phyloP scores from a whole-genome alignment of 1,140 invertebrate genomes.

The Panagrolaimus sp. region DNA sequence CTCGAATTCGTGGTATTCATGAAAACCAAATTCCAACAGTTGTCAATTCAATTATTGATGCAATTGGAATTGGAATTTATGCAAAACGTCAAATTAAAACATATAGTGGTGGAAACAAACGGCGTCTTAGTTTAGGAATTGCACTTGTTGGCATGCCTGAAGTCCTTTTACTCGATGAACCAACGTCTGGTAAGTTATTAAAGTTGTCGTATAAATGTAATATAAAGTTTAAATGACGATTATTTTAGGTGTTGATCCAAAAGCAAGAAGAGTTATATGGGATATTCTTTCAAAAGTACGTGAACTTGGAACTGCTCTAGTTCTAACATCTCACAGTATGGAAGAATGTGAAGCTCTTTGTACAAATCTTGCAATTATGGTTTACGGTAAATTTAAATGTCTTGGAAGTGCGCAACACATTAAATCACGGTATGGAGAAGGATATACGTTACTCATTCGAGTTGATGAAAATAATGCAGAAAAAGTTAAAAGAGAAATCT shows the following conservation, averaged over 20 bases:
- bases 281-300: slow-evolving; percentile 57
- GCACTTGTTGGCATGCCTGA: slow-evolving; percentile 45
- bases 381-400: slow-evolving; percentile 70
- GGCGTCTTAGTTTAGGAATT: slow-evolving; percentile 65
- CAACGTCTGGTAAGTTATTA: slow-evolving; percentile 37
- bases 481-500: slow-evolving; percentile 50
- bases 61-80: slow-evolving; percentile 42
- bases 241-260: slow-evolving; percentile 65
- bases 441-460: slow-evolving; percentile 68
- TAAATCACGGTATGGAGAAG: slow-evolving; percentile 71
- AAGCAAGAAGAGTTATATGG: slow-evolving; percentile 64
- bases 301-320: slow-evolving; percentile 42
- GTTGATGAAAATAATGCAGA: slow-evolving; percentile 54
- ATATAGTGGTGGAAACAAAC: slow-evolving; percentile 64
- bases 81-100: slow-evolving; percentile 50
- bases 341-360: slow-evolving; percentile 58
- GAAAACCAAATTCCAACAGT: slow-evolving; percentile 30
- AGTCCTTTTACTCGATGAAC: slow-evolving; percentile 49
- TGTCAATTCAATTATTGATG: slow-evolving; percentile 41
- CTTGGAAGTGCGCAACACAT: slow-evolving; percentile 69
- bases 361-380: slow-evolving; percentile 55
- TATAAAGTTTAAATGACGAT: too few species aligned
- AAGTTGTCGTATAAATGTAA: too few species aligned
- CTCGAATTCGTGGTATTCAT: slow-evolving; percentile 40
- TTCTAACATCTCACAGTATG: slow-evolving; percentile 58